Conservation (phyloP, 2,888 invertebrate genomes). For the Leucoptera coffeella region DNA sequence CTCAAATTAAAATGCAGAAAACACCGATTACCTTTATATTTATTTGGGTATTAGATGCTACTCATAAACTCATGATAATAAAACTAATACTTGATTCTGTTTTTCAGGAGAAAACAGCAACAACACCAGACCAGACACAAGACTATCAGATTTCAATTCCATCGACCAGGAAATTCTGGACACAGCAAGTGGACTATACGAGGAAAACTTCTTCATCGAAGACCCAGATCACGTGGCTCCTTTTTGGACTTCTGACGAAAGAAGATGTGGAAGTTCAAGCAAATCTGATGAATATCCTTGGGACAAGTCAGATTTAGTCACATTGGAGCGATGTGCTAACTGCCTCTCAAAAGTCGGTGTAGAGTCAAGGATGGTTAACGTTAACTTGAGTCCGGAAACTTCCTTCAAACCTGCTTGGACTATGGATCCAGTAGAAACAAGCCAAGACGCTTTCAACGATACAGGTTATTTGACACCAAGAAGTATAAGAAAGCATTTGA, state of each 20-base stretch:
- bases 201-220: conserved; percentile 41
- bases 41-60: too few relatives aligned
- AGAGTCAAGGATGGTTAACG: conserved; percentile 56
- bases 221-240: conserved; percentile 47
- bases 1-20: too few relatives aligned
- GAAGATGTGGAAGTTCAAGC: conserved; percentile 54
- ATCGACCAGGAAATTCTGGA: conserved; percentile 42
- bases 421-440: conserved; percentile 41
- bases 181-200: conserved; percentile 36
- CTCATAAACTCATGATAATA: conserved; percentile 4
- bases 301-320: conserved; percentile 37
- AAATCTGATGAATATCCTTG: conserved; percentile 39
- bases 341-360: conserved; percentile 73
- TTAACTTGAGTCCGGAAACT: conserved; percentile 34
- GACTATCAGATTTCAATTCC: conserved; percentile 43
- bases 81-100: conserved; percentile 4
- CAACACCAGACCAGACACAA: conserved; percentile 36
- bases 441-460: conserved; percentile 41
- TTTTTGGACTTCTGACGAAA: conserved; percentile 60
- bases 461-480: conserved; percentile 57
- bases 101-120: conserved; percentile 10
- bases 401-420: conserved; percentile 56
- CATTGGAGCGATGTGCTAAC: conserved; percentile 62
- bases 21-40: too few relatives aligned
- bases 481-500: conserved; percentile 26